Conservation (phyloP, 2,113 vertebrate genomes). For the Cephalopholis sonnerati region DNA sequence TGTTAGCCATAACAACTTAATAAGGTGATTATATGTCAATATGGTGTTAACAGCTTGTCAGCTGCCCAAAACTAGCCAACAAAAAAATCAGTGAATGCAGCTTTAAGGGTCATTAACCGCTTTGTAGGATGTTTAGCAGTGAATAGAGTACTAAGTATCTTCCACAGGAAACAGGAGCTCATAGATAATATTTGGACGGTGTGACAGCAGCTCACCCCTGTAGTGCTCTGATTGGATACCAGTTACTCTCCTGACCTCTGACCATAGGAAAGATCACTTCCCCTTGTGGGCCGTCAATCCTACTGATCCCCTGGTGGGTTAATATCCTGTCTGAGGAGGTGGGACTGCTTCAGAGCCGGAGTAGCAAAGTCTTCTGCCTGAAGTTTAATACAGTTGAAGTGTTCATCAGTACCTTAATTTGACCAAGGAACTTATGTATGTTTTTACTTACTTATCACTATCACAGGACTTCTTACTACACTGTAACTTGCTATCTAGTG, state of each 20-base stretch:
- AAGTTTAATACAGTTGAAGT: not conserved
- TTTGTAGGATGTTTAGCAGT: not conserved
- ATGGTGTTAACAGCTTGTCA: not conserved
- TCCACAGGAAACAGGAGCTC: conserved; percentile 31
- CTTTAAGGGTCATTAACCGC: not conserved
- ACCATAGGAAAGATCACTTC: conserved; percentile 36
- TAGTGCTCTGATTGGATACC: conserved; percentile 24
- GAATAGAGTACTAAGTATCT: not conserved
- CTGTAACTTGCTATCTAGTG: no score
- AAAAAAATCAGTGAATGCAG: not conserved
- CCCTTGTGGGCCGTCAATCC: conserved; percentile 44
- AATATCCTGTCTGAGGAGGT: conserved; percentile 5
- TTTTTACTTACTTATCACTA: not conserved
- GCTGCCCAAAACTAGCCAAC: no score
- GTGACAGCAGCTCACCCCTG: conserved; percentile 32
- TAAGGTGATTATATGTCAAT: not conserved
- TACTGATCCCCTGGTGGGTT: conserved; percentile 2
- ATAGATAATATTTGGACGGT: conserved; percentile 47
- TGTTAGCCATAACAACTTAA: not conserved
- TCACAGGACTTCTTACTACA: not conserved
- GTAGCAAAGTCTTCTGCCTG: not conserved
- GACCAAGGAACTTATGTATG: not conserved
- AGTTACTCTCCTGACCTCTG: conserved; percentile 37
- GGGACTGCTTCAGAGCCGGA: not conserved
- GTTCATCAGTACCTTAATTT: not conserved